A percentile compares a stretch with the other conserved stretches of the same genome.
phyloP scores from a whole-genome alignment of 2,113 vertebrate species.

The Meriones unguiculatus region DNA sequence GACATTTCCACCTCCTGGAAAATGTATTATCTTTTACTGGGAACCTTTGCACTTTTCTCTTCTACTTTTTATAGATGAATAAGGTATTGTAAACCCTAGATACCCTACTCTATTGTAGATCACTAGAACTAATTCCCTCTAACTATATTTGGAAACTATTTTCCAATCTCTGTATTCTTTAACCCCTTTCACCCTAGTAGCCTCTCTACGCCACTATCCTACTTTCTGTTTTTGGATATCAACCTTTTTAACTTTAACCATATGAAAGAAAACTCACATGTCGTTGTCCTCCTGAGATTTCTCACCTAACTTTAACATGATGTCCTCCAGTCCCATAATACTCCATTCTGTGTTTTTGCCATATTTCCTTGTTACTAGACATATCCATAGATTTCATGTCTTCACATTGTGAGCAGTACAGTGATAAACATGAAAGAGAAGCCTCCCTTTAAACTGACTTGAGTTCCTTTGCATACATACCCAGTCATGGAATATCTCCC shows the following conservation, averaged over 20 bases:
- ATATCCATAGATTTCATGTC: background rate
- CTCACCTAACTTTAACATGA: background rate
- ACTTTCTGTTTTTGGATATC: background rate
- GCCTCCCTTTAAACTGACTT: background rate
- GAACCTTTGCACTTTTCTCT: background rate
- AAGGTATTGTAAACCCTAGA: background rate
- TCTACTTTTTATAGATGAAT: background rate
- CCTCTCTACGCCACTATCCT: background rate
- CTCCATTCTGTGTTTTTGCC: no score
- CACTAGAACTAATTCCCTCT: background rate
- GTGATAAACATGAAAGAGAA: background rate
- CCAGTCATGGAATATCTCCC: background rate
- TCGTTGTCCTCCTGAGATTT: background rate
- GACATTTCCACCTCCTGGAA: background rate
- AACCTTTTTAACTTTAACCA: background rate
- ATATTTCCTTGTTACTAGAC: background rate
- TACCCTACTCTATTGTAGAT: background rate
- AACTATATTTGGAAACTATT: background rate
- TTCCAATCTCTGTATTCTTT: background rate
- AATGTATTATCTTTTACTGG: background rate
- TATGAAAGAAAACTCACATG: no score
- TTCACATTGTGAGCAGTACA: background rate
- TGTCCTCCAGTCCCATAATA: background rate
- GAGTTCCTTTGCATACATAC: background rate
- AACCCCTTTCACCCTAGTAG: background rate